These are phyloP conservation scores for Furcifer pardalis DNA, from an alignment of 2,797 vertebrate species.

Conservation along the genomic window DNA sequence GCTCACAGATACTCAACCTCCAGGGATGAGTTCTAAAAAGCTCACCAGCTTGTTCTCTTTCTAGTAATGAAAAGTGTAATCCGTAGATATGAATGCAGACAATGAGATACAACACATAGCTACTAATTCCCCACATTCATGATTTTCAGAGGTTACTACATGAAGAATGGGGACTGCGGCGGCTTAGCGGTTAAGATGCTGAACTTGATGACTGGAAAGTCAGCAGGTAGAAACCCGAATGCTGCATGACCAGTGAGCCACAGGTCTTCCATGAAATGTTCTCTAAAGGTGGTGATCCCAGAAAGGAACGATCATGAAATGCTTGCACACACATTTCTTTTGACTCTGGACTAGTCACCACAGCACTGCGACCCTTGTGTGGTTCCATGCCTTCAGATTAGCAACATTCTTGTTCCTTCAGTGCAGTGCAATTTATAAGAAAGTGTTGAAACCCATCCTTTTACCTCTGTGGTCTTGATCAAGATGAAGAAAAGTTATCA, in stretches of 20 bases:
- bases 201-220: no score
- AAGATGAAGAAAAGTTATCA: background rate
- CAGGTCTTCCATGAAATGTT: background rate
- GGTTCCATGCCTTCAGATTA: background rate
- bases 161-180: no score
- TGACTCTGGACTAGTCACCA: background rate
- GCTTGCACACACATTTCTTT: background rate
- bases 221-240: no score
- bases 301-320: background rate
- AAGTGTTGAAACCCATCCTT: background rate
- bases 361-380: no score
- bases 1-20: background rate
- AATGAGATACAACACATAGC: background rate
- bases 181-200: no score
- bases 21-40: background rate
- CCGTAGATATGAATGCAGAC: rapidly evolving
- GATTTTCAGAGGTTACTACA: background rate
- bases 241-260: no score
- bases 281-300: conserved; percentile 35
- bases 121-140: background rate
- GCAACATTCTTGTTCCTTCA: background rate
- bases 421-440: no score
- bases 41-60: background rate
- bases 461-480: background rate
- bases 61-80: background rate